phyloP scores from a whole-genome alignment of 1,140 invertebrate genomes.

The Diachasmimorpha longicaudata region DNA sequence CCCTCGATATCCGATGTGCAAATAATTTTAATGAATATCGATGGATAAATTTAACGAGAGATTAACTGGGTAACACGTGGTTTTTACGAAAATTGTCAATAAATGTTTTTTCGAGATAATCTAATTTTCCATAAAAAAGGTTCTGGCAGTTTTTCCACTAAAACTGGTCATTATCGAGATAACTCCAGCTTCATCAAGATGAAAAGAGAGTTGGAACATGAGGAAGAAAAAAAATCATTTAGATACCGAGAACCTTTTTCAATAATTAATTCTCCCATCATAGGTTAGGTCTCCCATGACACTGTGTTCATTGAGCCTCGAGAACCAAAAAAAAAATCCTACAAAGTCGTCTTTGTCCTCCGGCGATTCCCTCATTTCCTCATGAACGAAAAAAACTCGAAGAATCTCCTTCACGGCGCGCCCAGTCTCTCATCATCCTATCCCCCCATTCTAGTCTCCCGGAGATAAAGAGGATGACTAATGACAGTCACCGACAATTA shows the following conservation, averaged over 20 bases:
- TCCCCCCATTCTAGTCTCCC: neutral
- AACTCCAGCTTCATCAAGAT: too few relatives aligned
- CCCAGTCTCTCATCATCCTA: neutral
- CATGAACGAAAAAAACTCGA: neutral
- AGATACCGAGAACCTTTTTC: neutral
- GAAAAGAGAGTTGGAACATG: too few relatives aligned
- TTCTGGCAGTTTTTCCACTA: too few relatives aligned
- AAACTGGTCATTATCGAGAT: too few relatives aligned
- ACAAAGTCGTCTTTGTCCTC: neutral
- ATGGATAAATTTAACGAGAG: too few relatives aligned
- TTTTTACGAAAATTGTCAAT: too few relatives aligned
- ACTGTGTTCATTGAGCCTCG: neutral
- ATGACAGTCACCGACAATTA: neutral
- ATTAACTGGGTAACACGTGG: too few relatives aligned
- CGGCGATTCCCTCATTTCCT: neutral
- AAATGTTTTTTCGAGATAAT: too few relatives aligned
- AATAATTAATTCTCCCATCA: neutral
- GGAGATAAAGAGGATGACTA: neutral
- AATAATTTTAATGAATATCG: too few relatives aligned
- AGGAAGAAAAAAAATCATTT: too few relatives aligned
- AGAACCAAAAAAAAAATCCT: neutral
- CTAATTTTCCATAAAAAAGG: too few relatives aligned
- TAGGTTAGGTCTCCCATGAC: neutral
- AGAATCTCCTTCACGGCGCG: neutral
- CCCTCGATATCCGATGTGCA: too few relatives aligned